Evolutionary conservation across 2,888 invertebrate species (phyloP).

Genomic region (Rhagonycha lutea): DNA sequence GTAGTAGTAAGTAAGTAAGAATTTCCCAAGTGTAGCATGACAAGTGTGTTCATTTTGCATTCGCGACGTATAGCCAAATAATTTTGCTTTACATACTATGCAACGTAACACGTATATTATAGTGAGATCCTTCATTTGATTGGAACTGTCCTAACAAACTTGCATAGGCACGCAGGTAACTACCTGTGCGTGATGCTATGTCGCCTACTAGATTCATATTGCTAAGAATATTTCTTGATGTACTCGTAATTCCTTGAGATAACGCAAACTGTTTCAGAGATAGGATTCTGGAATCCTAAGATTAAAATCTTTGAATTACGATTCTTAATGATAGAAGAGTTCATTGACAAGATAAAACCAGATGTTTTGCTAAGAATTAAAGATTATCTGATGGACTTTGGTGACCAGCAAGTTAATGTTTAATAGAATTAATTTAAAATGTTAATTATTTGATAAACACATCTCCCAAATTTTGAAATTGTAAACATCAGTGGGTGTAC

Average conservation of each 20-base stretch:
- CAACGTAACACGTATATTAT: slow-evolving; percentile 40
- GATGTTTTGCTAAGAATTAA: slow-evolving; percentile 18
- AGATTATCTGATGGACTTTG: slow-evolving; percentile 12
- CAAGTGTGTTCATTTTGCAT: slow-evolving; percentile 32
- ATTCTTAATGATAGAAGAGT: slow-evolving; percentile 25
- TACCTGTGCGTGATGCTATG: slow-evolving; percentile 48
- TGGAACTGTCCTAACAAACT: slow-evolving; percentile 46
- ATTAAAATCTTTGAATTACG: slow-evolving; percentile 44
- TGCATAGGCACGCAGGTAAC: slow-evolving; percentile 49
- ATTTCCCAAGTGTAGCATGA: slow-evolving; percentile 20
- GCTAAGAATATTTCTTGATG: slow-evolving; percentile 38
- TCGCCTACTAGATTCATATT: slow-evolving; percentile 45
- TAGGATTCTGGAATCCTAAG: slow-evolving; percentile 42
- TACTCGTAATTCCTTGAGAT: slow-evolving; percentile 37
- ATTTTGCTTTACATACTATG: slow-evolving; percentile 35
- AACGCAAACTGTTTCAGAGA: slow-evolving; percentile 39
- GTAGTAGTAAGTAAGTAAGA: slow-evolving; percentile 1
- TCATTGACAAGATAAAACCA: slow-evolving; percentile 16
- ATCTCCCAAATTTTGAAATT: neutral
- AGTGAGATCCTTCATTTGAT: slow-evolving; percentile 45
- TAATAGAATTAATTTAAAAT: too few species aligned
- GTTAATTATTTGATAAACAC: too few species aligned
- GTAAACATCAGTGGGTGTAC: too few species aligned
- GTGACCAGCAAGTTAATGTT: neutral
- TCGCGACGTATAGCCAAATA: slow-evolving; percentile 38